Conservation (phyloP, 2,888 invertebrate species). For the Phalera bucephala region DNA sequence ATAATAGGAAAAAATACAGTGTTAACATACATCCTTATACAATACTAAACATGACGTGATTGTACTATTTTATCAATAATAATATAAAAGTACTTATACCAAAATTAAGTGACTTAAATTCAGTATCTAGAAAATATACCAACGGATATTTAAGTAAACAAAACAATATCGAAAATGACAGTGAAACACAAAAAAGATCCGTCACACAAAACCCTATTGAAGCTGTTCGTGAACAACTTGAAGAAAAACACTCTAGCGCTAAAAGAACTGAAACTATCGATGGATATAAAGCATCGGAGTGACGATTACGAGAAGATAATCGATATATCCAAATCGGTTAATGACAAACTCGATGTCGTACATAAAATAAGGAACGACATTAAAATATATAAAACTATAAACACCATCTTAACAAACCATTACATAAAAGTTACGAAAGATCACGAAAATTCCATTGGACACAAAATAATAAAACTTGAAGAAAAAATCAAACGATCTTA, state of each 20-base stretch:
- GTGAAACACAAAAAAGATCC: slow-evolving; percentile 43
- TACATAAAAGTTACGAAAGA: slow-evolving; percentile 70
- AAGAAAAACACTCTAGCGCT: slow-evolving; percentile 68
- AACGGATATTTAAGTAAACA: no score
- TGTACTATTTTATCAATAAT: no score
- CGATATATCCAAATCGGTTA: slow-evolving; percentile 59
- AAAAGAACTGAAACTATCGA: slow-evolving; percentile 56
- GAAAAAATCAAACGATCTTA: slow-evolving; percentile 61
- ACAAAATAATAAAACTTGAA: slow-evolving; percentile 64
- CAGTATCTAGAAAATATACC: no score
- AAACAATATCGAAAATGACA: slow-evolving; percentile 46
- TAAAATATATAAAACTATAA: slow-evolving; percentile 73
- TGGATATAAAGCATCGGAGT: slow-evolving; percentile 49
- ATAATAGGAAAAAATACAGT: no score
- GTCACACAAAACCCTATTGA: slow-evolving; percentile 50
- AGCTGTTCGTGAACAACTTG: slow-evolving; percentile 53
- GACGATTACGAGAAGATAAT: slow-evolving; percentile 55
- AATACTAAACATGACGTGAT: no score
- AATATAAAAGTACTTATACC: no score
- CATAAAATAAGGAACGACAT: slow-evolving; percentile 73
- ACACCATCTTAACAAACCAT: slow-evolving; percentile 73
- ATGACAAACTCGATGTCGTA: slow-evolving; percentile 73
- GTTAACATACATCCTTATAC: not conserved
- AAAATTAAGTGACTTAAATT: no score
- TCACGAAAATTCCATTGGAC: slow-evolving; percentile 60